phyloP scores from a whole-genome alignment of 2,113 vertebrate species.

The Circaetus cinerascens region DNA sequence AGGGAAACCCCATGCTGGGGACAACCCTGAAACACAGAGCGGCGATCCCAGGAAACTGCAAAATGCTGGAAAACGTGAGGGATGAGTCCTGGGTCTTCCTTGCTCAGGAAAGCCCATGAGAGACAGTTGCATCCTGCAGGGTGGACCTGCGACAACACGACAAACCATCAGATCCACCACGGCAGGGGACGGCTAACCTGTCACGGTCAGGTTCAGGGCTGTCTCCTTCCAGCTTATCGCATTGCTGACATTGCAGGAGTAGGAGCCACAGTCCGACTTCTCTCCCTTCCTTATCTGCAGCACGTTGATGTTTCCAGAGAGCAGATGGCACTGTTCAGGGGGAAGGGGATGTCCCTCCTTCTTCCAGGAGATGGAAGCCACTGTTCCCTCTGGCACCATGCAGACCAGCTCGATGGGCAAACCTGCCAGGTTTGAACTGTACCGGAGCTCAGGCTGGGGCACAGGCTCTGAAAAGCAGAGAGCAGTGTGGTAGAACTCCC shows the following conservation, averaged over 20 bases:
- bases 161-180: accelerated
- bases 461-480: not conserved
- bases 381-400: not conserved
- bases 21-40: not conserved
- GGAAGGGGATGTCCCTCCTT: not conserved
- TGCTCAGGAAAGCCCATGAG: not conserved
- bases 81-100: not conserved
- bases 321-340: not conserved
- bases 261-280: not conserved
- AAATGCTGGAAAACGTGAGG: not conserved
- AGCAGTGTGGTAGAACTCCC: not conserved
- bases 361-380: not conserved
- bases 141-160: not conserved
- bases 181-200: not conserved
- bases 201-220: not conserved
- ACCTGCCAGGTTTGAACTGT: not conserved
- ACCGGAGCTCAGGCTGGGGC: not conserved
- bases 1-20: not conserved
- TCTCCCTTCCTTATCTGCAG: not conserved
- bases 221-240: not conserved
- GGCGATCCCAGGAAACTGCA: not conserved
- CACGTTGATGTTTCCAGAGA: accelerated
- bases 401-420: not conserved
- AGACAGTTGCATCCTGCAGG: no score
- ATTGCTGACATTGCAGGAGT: slow-evolving; percentile 1